Evolutionary conservation across 2,797 vertebrate species (phyloP), one percentile per base, ranked within the genome.

Genomic region (Notolabrus celidotus): DNA sequence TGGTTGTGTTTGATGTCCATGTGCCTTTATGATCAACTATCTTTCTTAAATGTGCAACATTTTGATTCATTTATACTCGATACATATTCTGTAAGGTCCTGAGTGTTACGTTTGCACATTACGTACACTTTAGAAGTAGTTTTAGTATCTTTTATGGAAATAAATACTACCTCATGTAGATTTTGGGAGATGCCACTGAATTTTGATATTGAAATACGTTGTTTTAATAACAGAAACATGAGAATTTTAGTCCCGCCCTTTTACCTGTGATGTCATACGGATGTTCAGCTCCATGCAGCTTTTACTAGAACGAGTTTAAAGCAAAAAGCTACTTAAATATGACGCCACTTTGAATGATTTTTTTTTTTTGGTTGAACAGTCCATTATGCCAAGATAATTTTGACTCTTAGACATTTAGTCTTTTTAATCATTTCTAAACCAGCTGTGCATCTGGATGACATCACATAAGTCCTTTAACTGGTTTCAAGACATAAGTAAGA

Each of bases 1-100:
- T 92, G 87, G 65, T 86, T 89, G 78, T 90, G 87, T 89, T 82
- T 91, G 82, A 86, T 83, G 85, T 93, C 80, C 81, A 81, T 86
- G 79, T 88, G 75, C 92, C 71, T 86, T 77, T 67, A 82, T 36
- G 17, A 42, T 72, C 29, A 70, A 51, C 16, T 52, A 59, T 67
- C 34, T 53, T 71, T 68, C 57, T 54, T 72, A 67, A 78, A 49
- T 87, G 66, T 76, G 77, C 63, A 67, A 66, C 79, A 22, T 68
- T 79, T 79, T 50, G 2, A 70, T 74, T 50, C 4, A n/a, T 75
- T 83, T 67, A 31, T 77, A 60, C 55, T 77, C 74, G 10, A 49
- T 17, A 2, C n/a, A 10, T 59, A 65, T 67, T 70, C 42, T 80
- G 64, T 79, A 61, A 67, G 50, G 56, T 53, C 51, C 9, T 60